Base-by-base conservation (phyloP, 2,888 invertebrate genomes). In the Hypolimnas misippus region DNA sequence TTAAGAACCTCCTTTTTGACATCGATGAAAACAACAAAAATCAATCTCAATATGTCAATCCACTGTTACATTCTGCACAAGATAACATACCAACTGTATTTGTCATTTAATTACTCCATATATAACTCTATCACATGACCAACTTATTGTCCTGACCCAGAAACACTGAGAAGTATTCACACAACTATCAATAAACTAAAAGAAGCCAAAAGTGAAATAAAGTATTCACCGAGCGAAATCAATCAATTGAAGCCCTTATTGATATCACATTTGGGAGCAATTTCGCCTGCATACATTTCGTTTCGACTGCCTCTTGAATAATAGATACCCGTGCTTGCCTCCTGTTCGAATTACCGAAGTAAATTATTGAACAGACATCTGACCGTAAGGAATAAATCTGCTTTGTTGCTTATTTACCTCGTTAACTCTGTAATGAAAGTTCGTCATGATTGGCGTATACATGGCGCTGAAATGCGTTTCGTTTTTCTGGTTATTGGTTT, bases 341-440 rank as follows among this genome's bases (percentile, higher is more conserved):
- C 73, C 69, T 73, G 74, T 72, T 83, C 83, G 84, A 87, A 87
- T 88, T 86, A 87, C 71, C 82, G 73, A 75, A 73, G 80, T 89
- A 87, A 88, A 89, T 89, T 89, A 89, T 89, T 86, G 82, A 88
- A 75, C 75, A 76, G 74, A 78, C 81, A 78, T 78, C 81, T 79
- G 81, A 76, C 80, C 79, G 73, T 57, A 72, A 74, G 73, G 74
- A 75, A 83, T 84, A 83, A 84, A 86, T 84, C 76, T 79, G 76
- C 74, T 77, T 75, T 74, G 73, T 77, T 79, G 68, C 70, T 69
- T 69, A 65, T 71, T 66, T 63, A 61, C 64, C 58, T 66, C 57
- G 60, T 66, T 66, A 57, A 33, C 38, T 12, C 33, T 53, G 63
- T 52, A 38, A 57, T 46, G 46, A 46, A 46, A 59, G 38, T 42